phyloP scores from a whole-genome alignment of 2,113 vertebrate species.

The Dinomys branickii region DNA sequence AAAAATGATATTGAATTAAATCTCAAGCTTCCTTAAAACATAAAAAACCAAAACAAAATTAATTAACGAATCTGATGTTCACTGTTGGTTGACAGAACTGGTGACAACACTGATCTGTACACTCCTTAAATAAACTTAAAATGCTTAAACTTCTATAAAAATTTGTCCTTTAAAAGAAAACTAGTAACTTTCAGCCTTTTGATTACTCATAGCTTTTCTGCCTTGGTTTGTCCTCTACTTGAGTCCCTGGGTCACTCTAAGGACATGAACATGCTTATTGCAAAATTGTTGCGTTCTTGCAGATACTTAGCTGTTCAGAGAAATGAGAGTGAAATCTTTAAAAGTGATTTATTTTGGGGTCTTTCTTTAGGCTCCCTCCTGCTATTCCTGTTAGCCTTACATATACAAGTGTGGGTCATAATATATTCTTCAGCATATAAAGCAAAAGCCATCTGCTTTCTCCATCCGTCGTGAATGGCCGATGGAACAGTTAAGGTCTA shows the following conservation, averaged over 20 bases:
- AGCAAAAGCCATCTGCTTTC: slow-evolving; percentile 46
- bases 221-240: not conserved
- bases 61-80: not conserved
- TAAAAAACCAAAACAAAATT: slow-evolving; percentile 42
- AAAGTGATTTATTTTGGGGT: not conserved
- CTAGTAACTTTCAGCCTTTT: not conserved
- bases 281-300: not conserved
- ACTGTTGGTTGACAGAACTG: not conserved
- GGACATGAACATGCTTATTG: not conserved
- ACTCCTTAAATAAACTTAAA: not conserved
- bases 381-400: not conserved
- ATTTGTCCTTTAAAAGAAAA: not conserved
- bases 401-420: not conserved
- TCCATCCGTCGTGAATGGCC: not conserved
- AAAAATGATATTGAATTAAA: not conserved
- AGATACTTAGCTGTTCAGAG: not conserved
- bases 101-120: not conserved
- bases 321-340: slow-evolving; percentile 42
- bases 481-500: not conserved
- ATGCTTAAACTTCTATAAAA: not conserved
- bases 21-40: slow-evolving; percentile 10
- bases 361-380: slow-evolving; percentile 12
- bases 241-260: not conserved
- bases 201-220: not conserved
- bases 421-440: not conserved